Evolutionary conservation across 2,888 invertebrate species (phyloP), one percentile per base, ranked within the genome.

Genomic region (Drosophila lutescens): DNA sequence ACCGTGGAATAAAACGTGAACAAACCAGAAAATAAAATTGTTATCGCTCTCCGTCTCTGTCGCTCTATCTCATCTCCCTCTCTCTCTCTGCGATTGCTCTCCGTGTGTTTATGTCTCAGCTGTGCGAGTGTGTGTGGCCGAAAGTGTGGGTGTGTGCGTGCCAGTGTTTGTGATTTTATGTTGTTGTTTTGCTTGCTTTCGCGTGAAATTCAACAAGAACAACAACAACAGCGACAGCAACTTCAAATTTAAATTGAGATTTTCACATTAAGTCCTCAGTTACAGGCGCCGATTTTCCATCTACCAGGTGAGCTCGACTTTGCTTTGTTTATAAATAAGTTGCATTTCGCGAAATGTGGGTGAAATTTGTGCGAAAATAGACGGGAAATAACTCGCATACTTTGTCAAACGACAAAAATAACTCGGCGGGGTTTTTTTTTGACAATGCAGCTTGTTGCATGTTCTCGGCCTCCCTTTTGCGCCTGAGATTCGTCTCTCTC

Each of bases 341-440:
- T 51, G 50, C 55, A 59, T 54, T 15, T n/a, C 10, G 23, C 13
- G 23, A 54, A 54, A 20, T 36, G 54, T 56, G 32, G 62, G 61
- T 60, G 62, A 61, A 62, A 65, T 65, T 38, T 43, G 51, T 69
- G 70, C 69, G 44, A 67, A 75, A 75, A 80, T 76, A 61, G 56
- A 30, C 71, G 61, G 46, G 65, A 78, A 76, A 84, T 78, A 63
- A 62, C 67, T 81, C 51, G 79, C 80, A 86, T 81, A 73, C 70
- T 84, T 86, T 67, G 70, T 81, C 67, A 67, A 75, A 80, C 78
- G 84, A 74, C 78, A 84, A 78, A 84, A 86, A 86, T 76, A 86
- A 68, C 54, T 50, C 50, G 56, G 40, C 53, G 41, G 26, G 56
- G 23, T 23, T 53, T 7, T 20, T 34, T 49, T 30, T 63, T 63